These are phyloP conservation scores for Drosophila busckii DNA, from an alignment of 1,140 invertebrate species.

Conservation along the genomic window DNA sequence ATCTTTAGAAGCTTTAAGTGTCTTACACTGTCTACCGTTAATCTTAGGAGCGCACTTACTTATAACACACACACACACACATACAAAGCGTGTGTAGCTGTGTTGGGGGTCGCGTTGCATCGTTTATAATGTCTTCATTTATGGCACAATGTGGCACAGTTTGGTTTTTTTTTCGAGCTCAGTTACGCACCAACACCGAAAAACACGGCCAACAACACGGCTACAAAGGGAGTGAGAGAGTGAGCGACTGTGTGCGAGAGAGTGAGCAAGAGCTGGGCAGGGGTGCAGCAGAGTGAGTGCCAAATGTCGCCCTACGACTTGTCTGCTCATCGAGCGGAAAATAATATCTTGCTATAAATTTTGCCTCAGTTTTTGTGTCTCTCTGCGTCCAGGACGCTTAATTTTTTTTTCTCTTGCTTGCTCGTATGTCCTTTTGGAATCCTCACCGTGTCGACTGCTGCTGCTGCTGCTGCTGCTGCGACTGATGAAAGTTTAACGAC, in stretches of 20 bases:
- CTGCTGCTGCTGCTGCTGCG: conserved; percentile 35
- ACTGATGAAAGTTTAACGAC: conserved; percentile 76
- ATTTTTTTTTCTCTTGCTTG: conserved; percentile 31
- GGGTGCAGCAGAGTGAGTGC: conserved; percentile 41
- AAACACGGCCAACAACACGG: conserved; percentile 36
- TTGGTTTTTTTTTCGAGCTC: conserved; percentile 67
- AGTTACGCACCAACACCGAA: conserved; percentile 74
- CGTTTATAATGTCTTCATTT: conserved; percentile 74
- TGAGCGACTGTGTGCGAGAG: background rate
- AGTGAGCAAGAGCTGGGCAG: background rate
- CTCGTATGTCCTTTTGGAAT: background rate
- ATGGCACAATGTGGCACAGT: conserved; percentile 62
- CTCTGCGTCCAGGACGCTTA: conserved; percentile 37
- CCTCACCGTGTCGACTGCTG: conserved; percentile 22
- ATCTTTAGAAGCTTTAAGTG: conserved; percentile 71
- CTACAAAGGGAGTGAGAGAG: background rate
- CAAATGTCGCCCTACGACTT: conserved; percentile 75
- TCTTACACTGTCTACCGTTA: conserved; percentile 74
- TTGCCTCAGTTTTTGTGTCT: conserved; percentile 53
- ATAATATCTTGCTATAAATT: conserved; percentile 77
- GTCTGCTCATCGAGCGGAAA: conserved; percentile 75
- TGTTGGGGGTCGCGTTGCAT: conserved; percentile 22
- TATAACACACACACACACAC: conserved; percentile 21
- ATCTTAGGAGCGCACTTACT: conserved; percentile 54
- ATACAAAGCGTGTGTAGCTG: conserved; percentile 1